Conservation (phyloP, 2,113 vertebrate species). For the Atrichornis clamosus region DNA sequence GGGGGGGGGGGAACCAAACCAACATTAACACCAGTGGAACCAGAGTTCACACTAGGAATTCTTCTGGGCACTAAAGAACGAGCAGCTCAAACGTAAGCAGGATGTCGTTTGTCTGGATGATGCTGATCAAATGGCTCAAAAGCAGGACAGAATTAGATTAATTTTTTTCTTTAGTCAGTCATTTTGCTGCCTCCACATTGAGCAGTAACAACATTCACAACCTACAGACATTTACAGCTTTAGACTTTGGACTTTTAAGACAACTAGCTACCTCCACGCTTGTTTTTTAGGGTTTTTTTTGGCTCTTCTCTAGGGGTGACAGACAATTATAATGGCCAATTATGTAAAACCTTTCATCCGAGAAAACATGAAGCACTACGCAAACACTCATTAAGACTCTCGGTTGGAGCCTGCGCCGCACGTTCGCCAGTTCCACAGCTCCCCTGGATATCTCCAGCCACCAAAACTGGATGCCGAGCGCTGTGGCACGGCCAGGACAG, state of each 20-base stretch:
- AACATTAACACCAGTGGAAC: background rate
- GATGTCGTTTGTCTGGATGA: background rate
- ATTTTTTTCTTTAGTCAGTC: background rate
- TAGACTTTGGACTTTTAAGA: background rate
- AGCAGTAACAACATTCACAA: background rate
- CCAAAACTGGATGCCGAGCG: background rate
- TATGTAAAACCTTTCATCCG: constrained; percentile 52
- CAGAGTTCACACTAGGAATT: background rate
- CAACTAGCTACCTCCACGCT: background rate
- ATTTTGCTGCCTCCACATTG: background rate
- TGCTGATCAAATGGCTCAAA: background rate
- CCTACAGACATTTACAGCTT: background rate
- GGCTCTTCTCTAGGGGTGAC: background rate
- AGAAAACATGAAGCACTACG: background rate
- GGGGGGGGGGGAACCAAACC: no score
- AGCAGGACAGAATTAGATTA: background rate
- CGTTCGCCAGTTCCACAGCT: background rate
- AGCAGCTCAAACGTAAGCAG: background rate
- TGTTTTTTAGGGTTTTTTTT: background rate
- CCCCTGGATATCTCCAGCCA: background rate
- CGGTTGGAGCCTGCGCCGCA: background rate
- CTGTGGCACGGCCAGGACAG: background rate
- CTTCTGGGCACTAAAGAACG: background rate
- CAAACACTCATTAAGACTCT: constrained; percentile 22
- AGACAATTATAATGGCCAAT: constrained; percentile 32